Percentiles rank a stretch among this genome's conserved stretches.
Evolutionary conservation across 64 coral and sea anemone genomes (phyloP).

Genomic region (Pocillopora verrucosa): DNA sequence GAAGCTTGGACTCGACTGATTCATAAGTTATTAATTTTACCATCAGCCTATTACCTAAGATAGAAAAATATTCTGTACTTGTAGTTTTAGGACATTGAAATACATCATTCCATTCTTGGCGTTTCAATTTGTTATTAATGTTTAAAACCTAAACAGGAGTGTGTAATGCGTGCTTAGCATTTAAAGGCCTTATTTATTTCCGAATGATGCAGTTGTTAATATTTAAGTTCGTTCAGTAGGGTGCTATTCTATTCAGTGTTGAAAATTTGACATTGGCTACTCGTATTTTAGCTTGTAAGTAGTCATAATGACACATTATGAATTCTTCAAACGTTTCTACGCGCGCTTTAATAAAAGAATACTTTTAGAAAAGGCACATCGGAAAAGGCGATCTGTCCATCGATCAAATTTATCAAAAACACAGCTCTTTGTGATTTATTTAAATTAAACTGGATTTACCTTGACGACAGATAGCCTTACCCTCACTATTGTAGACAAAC

Average conservation of each 20-base stretch:
- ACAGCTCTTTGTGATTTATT: not conserved
- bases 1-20: not conserved
- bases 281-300: not conserved
- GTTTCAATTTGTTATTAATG: not conserved
- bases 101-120: not conserved
- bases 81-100: too few relatives aligned
- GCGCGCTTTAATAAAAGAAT: too few relatives aligned
- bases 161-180: not conserved
- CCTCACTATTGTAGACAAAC: not conserved
- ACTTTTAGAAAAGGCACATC: not conserved
- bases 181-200: slow-evolving; percentile 13
- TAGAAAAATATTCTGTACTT: too few relatives aligned
- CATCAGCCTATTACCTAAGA: too few relatives aligned
- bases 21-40: not conserved
- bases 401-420: not conserved
- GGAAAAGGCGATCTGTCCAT: not conserved
- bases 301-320: not conserved
- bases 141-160: slow-evolving; percentile 12
- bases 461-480: not conserved
- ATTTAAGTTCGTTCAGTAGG: slow-evolving; percentile 21
- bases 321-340: not conserved
- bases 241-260: not conserved
- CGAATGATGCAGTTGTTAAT: not conserved
- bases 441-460: not conserved
- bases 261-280: not conserved